These are phyloP conservation scores for Euwallacea fornicatus DNA, from an alignment of 1,140 invertebrate genomes.

Conservation along the genomic window DNA sequence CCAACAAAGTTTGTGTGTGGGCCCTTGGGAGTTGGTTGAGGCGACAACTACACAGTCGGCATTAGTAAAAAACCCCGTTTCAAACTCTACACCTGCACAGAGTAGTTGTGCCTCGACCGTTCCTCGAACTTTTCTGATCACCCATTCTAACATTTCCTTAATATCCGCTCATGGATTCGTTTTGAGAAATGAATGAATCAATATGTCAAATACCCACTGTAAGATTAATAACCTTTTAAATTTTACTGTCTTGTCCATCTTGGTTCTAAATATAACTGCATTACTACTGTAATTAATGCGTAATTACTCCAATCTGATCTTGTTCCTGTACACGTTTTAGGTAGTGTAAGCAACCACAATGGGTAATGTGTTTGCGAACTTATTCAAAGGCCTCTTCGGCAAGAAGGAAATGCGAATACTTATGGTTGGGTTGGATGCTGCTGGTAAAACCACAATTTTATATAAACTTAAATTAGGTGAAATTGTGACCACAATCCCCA, in stretches of 20 bases:
- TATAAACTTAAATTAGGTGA: slow-evolving; percentile 99
- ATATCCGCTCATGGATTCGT: too few relatives aligned
- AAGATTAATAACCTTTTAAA: slow-evolving; percentile 48
- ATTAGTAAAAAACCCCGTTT: slow-evolving; percentile 16
- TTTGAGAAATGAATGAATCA: slow-evolving; percentile 45
- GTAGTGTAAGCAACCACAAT: slow-evolving; percentile 54
- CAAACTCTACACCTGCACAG: too few relatives aligned
- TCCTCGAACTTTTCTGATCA: too few relatives aligned
- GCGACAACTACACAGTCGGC: slow-evolving; percentile 46
- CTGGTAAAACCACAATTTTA: slow-evolving; percentile 99
- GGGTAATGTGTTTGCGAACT: slow-evolving; percentile 85
- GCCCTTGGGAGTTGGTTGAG: slow-evolving; percentile 42
- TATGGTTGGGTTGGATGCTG: slow-evolving; percentile 97
- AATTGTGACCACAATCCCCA: slow-evolving; percentile 99
- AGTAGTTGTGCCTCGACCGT: too few relatives aligned
- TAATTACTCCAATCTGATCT: slow-evolving; percentile 26
- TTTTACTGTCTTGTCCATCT: slow-evolving; percentile 40
- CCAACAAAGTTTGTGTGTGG: slow-evolving; percentile 18
- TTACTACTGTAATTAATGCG: slow-evolving; percentile 27
- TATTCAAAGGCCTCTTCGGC: slow-evolving; percentile 95
- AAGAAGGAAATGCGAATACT: slow-evolving; percentile 99
- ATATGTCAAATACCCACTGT: slow-evolving; percentile 47
- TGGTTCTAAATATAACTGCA: slow-evolving; percentile 47
- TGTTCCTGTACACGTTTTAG: slow-evolving; percentile 28
- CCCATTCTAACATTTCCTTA: too few relatives aligned